Percentiles rank a stretch among this genome's conserved stretches.
Evolutionary conservation across 2,888 invertebrate species (phyloP).

Genomic region (Ophraella communa): DNA sequence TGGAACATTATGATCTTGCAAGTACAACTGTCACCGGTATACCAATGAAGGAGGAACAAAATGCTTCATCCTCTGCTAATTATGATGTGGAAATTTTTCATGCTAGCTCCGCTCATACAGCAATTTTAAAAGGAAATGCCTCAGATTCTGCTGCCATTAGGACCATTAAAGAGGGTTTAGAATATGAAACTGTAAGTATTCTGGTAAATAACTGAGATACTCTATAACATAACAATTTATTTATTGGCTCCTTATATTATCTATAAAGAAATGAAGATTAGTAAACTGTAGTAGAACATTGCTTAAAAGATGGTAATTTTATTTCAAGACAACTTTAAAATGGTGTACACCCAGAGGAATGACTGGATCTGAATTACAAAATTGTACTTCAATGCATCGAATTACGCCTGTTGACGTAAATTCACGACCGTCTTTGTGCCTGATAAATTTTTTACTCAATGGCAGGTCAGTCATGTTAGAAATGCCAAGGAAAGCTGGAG

Average conservation of each 20-base stretch:
- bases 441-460: slow-evolving; percentile 95
- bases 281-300: too few relatives aligned
- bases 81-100: slow-evolving; percentile 99
- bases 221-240: too few relatives aligned
- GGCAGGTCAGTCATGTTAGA: slow-evolving; percentile 93
- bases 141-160: slow-evolving; percentile 69
- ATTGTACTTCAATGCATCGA: slow-evolving; percentile 83
- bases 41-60: slow-evolving; percentile 99
- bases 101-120: slow-evolving; percentile 82
- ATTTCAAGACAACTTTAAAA: slow-evolving; percentile 77
- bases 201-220: too few relatives aligned
- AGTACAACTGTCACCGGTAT: slow-evolving; percentile 94
- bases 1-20: slow-evolving; percentile 88
- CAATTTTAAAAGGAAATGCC: slow-evolving; percentile 72
- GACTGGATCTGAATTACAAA: slow-evolving; percentile 79
- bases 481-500: slow-evolving; percentile 83
- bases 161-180: slow-evolving; percentile 74
- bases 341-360: slow-evolving; percentile 97
- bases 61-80: slow-evolving; percentile 96
- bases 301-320: too few relatives aligned
- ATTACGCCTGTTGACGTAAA: slow-evolving; percentile 97
- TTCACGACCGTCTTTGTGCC: slow-evolving; percentile 93
- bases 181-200: slow-evolving; percentile 72
- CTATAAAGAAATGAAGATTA: too few relatives aligned
- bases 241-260: too few relatives aligned